phyloP scores from a whole-genome alignment of 2,113 vertebrate species.

The Paracyprichromis sp. region DNA sequence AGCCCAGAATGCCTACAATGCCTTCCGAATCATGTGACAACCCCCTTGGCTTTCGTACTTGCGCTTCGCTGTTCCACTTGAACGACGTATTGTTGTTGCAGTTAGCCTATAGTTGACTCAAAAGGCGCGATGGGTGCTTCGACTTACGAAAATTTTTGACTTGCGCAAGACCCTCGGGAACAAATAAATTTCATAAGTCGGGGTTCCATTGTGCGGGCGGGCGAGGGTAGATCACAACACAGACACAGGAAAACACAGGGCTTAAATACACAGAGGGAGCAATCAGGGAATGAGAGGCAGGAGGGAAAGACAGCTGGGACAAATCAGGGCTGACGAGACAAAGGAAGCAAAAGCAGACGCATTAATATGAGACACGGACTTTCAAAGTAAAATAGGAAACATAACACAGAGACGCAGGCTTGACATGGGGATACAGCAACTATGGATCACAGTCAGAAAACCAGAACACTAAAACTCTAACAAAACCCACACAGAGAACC shows the following conservation, averaged over 20 bases:
- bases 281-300: not conserved
- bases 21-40: not conserved
- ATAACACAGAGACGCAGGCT: not conserved
- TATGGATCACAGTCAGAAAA: not conserved
- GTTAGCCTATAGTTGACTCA: not conserved
- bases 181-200: fast-evolving
- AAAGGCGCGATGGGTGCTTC: not conserved
- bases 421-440: not conserved
- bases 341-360: not conserved
- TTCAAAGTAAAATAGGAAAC: not conserved
- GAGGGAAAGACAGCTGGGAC: not conserved
- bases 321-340: not conserved
- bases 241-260: not conserved
- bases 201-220: not conserved
- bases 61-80: not conserved
- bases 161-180: not conserved
- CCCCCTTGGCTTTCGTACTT: not conserved
- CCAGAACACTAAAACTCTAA: not conserved
- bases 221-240: fast-evolving
- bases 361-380: not conserved
- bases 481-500: not conserved
- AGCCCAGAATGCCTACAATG: not conserved
- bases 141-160: not conserved
- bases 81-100: not conserved
- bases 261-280: not conserved